Conservation (phyloP, 2,888 invertebrate genomes). For the Pyrrhosoma nymphula region DNA sequence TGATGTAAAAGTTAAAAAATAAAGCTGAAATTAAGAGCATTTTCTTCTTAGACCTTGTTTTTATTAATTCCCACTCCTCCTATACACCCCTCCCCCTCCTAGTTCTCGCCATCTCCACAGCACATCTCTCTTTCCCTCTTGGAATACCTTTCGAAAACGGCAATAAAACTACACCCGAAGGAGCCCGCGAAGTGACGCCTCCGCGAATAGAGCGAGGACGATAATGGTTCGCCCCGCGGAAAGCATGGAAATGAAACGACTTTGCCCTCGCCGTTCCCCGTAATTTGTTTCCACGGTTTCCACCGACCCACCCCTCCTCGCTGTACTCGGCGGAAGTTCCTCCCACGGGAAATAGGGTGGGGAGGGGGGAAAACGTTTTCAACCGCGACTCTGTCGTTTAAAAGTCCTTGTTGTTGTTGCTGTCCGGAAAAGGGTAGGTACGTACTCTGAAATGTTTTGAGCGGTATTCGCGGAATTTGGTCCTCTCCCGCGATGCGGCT, state of each 20-base stretch:
- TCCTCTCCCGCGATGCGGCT: not conserved
- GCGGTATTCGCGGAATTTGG: conserved; percentile 13
- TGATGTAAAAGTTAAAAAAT: no score
- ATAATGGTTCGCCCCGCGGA: not conserved
- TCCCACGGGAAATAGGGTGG: not conserved
- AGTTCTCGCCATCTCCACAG: no score
- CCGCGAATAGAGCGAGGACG: not conserved
- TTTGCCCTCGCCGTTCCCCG: not conserved
- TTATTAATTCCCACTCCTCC: no score
- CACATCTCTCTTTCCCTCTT: no score
- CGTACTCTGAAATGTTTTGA: not conserved
- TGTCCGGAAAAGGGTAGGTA: not conserved
- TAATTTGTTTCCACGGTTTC: conserved; percentile 1
- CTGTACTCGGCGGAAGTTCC: no score
- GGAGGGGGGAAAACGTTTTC: not conserved
- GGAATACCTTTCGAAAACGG: no score
- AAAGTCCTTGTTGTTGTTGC: not conserved
- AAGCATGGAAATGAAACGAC: conserved; percentile 18
- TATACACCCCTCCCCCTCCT: no score
- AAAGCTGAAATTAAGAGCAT: no score
- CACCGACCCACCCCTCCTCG: not conserved
- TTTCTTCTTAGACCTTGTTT: no score
- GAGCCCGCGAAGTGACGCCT: not conserved
- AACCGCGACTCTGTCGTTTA: not conserved
- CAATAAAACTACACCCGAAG: not conserved